A percentile compares a stretch with the other conserved stretches of the same genome.
These are phyloP conservation scores for Pheosia tremula DNA, from an alignment of 2,888 invertebrate genomes.

Conservation along the genomic window DNA sequence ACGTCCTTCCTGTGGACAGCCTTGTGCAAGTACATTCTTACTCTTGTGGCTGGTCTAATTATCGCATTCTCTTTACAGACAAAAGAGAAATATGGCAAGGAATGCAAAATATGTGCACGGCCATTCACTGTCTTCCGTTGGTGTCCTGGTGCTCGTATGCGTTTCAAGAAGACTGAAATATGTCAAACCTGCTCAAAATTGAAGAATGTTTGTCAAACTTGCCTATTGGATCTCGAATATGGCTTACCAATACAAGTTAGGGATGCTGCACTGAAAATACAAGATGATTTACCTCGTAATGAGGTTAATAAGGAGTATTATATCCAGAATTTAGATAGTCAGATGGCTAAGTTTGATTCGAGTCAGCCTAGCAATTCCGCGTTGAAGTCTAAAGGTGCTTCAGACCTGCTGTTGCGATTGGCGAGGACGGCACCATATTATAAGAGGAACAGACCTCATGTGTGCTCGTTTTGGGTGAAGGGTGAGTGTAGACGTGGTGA, in stretches of 20 bases:
- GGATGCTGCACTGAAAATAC: constrained; percentile 95
- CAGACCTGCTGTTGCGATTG: constrained; percentile 93
- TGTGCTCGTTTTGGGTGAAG: constrained; percentile 99
- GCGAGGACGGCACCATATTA: constrained; percentile 98
- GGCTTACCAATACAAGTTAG: constrained; percentile 95
- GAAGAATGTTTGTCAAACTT: constrained; percentile 98
- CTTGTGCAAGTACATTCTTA: no score
- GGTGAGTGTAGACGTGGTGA: constrained; percentile 98
- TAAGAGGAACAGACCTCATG: constrained; percentile 97
- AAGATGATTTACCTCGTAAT: constrained; percentile 95
- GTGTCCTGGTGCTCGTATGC: constrained; percentile 98
- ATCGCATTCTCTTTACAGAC: constrained; percentile 85
- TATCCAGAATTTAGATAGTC: constrained; percentile 95
- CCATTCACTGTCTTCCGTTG: constrained; percentile 98
- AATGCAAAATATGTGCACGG: constrained; percentile 97
- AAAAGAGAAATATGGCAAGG: constrained; percentile 97
- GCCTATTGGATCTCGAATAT: constrained; percentile 96
- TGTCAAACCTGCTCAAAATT: constrained; percentile 97
- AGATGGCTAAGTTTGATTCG: constrained; percentile 82
- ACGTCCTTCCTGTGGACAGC: no score
- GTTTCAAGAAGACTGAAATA: constrained; percentile 98
- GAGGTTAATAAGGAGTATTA: constrained; percentile 98
- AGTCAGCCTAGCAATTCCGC: constrained; percentile 85
- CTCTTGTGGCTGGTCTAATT: no score
- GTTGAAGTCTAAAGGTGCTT: constrained; percentile 89